Base-by-base conservation (phyloP, 2,113 vertebrate species). In the Lethenteron camtschaticum region DNA sequence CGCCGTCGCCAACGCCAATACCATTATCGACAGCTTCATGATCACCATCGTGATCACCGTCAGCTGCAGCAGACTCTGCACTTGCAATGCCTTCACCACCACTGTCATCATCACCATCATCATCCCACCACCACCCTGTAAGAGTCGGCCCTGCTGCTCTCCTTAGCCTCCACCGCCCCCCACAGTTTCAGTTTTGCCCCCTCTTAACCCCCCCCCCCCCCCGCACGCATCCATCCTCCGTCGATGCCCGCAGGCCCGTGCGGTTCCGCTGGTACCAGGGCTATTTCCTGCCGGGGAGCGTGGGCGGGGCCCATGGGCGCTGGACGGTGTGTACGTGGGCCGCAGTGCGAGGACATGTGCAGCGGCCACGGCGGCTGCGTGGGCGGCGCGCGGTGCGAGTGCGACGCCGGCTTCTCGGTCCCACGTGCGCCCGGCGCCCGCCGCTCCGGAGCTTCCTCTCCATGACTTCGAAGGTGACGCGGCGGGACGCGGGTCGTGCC, bases 191-290 rank as follows among this genome's bases (percentile, higher is more conserved):
- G 41, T 10, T 9, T 5, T 41, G 41, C 41, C 41, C 41, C 41
- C 41, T 6, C 41, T n/a, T 66, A 66, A 63, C 10, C 24, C 1
- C 24, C 8, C 24, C 24, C 24, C 63, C 63, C 24, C 11, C 24
- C 63, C 63, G 9, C 63, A 24, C 9, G n/a, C 63, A 9, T 66
- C 63, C 24, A 16, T 66, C 63, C 63, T 66, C 63, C 63, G n/a
- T 66, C 63, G n/a, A 9, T 66, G 74, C 74, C 77, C 76, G 55
- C 78, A 99, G 94, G 57, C 85, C 88, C 57, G 86, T 95, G 9
- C 82, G 90, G 72, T 99, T 99, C 82, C 83, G 92, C 68, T 99
- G 94, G 94, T 96, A 88, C 79, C 92, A 99, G 77, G 94, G 92
- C 9, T 66, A 16, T 11, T 96, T 92, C 80, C 95, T 86, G 72